Evolutionary conservation across 2,113 vertebrate species (phyloP), one percentile per base, ranked within the genome.

Genomic region (Empidonax alnorum): DNA sequence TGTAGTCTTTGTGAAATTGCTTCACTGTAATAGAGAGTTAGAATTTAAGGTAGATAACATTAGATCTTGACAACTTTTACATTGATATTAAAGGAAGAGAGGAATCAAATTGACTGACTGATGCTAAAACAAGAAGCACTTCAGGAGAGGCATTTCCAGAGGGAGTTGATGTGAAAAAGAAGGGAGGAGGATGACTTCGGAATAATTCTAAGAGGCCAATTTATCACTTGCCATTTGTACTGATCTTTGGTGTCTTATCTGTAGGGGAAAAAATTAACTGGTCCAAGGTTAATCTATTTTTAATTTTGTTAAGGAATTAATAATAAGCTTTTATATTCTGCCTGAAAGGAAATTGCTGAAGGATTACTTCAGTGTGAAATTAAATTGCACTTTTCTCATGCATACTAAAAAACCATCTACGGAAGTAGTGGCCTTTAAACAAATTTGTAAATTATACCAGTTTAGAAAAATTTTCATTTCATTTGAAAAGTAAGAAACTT

Each of bases 361-460:
- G 58, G 87, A 97, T 97, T 98, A 98, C 92, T 89, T 97, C 94
- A 97, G 95, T 98, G 95, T 98, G 97, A 98, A 98, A 98, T 98
- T 98, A 98, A 98, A 96, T 97, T 97, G 69, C 75, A 94, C 94
- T 98, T 98, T 97, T 91, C 87, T 98, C 90, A 94, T 96, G 90
- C 94, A 93, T 95, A 85, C 90, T 97, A 88, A 97, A 97, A 96
- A 97, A 63, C 65, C 79, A n/a, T 83, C 44, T 84, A 93, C 81
- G 65, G 87, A 95, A 96, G 63, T 90, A 25, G 68, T 78, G 68
- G 59, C 69, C 84, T 96, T 97, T 77, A 93, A 96, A 96, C 67
- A 96, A 82, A 41, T 97, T 97, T 95, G 59, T 59, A 65, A 95
- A 88, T 95, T 91, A 95, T 93, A 96, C 96, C 81, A 56, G 76